A percentile compares a stretch with the other conserved stretches of the same genome.
These are phyloP conservation scores for Vanacampus margaritifer DNA, from an alignment of 2,113 vertebrate genomes.

Conservation along the genomic window DNA sequence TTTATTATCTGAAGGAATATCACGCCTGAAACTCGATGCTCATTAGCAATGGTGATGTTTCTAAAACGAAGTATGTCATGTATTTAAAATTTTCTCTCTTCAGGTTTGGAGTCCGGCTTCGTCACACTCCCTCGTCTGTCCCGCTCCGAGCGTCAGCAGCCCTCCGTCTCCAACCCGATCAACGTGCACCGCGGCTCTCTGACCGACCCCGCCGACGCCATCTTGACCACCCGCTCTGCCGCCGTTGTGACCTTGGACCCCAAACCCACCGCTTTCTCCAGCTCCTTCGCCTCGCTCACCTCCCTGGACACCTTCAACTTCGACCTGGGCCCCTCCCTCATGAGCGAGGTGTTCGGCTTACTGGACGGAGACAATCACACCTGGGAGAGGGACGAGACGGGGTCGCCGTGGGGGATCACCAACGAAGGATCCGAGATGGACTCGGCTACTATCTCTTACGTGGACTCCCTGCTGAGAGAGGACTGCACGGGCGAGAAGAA, in stretches of 20 bases:
- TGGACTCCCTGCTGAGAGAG: conserved; percentile 70
- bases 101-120: conserved; percentile 89
- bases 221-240: conserved; percentile 70
- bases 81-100: neutral
- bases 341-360: conserved; percentile 89
- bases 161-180: conserved; percentile 56
- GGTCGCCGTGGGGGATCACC: conserved; percentile 42
- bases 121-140: conserved; percentile 88
- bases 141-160: conserved; percentile 77
- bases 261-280: conserved; percentile 40
- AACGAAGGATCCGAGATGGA: conserved; percentile 62
- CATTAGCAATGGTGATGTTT: too few species aligned
- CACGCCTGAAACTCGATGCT: too few species aligned
- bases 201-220: conserved; percentile 49
- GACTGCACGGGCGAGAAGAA: conserved; percentile 59
- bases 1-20: too few species aligned
- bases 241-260: conserved; percentile 67
- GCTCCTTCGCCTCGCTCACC: conserved; percentile 77
- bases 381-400: conserved; percentile 56
- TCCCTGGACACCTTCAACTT: conserved; percentile 90
- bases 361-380: conserved; percentile 59
- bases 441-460: conserved; percentile 63
- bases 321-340: conserved; percentile 93
- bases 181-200: conserved; percentile 64
- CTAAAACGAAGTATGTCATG: too few species aligned